Percentiles rank a stretch among this genome's conserved stretches.
Conservation (phyloP, 2,113 vertebrate species). For the Petrocephalus microphthalmus region DNA sequence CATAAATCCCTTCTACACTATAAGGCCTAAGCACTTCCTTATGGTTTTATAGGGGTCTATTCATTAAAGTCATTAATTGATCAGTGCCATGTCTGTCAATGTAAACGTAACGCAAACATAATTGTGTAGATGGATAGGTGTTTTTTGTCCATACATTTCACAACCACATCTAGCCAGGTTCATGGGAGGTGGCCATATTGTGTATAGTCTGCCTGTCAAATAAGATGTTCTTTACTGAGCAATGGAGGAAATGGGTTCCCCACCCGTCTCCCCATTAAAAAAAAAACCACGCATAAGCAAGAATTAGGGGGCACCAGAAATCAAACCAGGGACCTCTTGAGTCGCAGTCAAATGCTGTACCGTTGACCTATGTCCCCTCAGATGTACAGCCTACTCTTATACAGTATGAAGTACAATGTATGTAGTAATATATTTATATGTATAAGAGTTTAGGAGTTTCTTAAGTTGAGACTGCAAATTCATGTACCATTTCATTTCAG, state of each 20-base stretch:
- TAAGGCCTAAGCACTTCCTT: neutral
- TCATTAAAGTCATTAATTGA: neutral
- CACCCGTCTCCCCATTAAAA: too few species aligned
- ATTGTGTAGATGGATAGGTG: neutral
- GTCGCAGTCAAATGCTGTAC: slow-evolving; percentile 66
- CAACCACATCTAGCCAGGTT: neutral
- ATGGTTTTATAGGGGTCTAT: neutral
- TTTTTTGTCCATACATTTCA: neutral
- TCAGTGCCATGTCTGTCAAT: neutral
- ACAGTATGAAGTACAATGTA: neutral
- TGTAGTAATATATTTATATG: neutral
- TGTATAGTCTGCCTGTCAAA: neutral
- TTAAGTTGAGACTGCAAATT: too few species aligned
- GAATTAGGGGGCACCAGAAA: too few species aligned
- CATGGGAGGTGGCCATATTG: neutral
- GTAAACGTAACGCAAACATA: neutral
- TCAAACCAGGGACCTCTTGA: slow-evolving; percentile 52
- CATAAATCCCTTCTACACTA: neutral
- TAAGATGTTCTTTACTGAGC: neutral
- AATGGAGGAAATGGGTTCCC: neutral
- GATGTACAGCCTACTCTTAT: neutral
- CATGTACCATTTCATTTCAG: neutral
- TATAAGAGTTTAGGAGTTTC: too few species aligned
- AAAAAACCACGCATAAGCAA: too few species aligned
- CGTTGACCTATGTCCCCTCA: slow-evolving; percentile 61